Evolutionary conservation across 2,888 invertebrate species (phyloP).

Genomic region (Shargacucullia verbasci): DNA sequence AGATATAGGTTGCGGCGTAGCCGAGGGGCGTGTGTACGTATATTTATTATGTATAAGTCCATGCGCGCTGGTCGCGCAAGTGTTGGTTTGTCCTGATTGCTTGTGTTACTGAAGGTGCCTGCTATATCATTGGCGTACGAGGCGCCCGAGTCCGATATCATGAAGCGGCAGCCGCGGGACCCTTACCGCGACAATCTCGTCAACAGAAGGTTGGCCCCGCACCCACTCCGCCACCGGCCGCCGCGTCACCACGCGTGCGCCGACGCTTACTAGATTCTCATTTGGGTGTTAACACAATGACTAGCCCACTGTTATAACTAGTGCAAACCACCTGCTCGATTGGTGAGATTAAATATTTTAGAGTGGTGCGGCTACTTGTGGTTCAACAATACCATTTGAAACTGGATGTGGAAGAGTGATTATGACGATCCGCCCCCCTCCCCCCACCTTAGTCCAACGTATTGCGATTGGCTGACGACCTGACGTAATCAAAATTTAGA

Average conservation of each 20-base stretch:
- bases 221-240: slow-evolving; percentile 61
- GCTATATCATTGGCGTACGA: slow-evolving; percentile 99
- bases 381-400: slow-evolving; percentile 77
- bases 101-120: slow-evolving; percentile 95
- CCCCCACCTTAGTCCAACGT: slow-evolving; percentile 55
- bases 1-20: slow-evolving; percentile 65
- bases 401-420: slow-evolving; percentile 89
- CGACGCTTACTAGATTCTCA: slow-evolving; percentile 80
- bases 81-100: slow-evolving; percentile 85
- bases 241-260: slow-evolving; percentile 53
- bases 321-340: slow-evolving; percentile 48
- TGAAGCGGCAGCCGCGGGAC: slow-evolving; percentile 99
- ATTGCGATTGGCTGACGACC: slow-evolving; percentile 64
- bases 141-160: slow-evolving; percentile 99
- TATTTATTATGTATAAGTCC: slow-evolving; percentile 75
- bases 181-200: slow-evolving; percentile 99
- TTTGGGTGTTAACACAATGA: slow-evolving; percentile 82
- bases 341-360: slow-evolving; percentile 65
- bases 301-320: slow-evolving; percentile 72
- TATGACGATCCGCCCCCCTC: slow-evolving; percentile 60
- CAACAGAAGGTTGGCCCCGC: slow-evolving; percentile 96
- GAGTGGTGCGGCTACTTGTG: slow-evolving; percentile 82
- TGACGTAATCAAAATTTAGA: slow-evolving; percentile 30
- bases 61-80: slow-evolving; percentile 61
- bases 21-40: slow-evolving; percentile 72